phyloP scores from a whole-genome alignment of 2,113 vertebrate species.

The Atlantisia rogersi region DNA sequence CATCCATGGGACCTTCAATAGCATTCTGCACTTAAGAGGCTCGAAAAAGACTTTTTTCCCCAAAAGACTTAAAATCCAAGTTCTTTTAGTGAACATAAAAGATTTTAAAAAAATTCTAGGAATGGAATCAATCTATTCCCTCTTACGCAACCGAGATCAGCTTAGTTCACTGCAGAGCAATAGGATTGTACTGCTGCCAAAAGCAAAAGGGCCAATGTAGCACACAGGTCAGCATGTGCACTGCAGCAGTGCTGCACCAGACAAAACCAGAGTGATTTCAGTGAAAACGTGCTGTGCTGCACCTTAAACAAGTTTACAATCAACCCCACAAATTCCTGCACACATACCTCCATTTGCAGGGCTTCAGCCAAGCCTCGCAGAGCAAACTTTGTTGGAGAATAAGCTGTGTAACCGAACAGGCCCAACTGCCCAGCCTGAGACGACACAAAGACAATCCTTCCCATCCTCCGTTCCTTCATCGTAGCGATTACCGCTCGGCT shows the following conservation, averaged over 20 bases:
- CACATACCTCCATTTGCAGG: conserved; percentile 95
- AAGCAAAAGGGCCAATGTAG: background rate
- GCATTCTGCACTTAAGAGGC: background rate
- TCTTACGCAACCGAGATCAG: background rate
- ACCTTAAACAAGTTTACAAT: background rate
- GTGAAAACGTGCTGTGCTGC: background rate
- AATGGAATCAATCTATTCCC: background rate
- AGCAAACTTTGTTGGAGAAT: conserved; percentile 95
- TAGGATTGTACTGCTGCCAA: background rate
- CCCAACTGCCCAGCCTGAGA: conserved; percentile 96
- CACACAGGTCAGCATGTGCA: background rate
- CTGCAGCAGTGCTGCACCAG: background rate
- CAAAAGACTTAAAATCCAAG: background rate
- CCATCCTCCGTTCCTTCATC: conserved; percentile 97
- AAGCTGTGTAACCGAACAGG: conserved; percentile 92
- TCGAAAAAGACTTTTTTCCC: background rate
- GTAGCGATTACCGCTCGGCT: conserved; percentile 91
- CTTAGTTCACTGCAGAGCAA: background rate
- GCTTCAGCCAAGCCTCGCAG: conserved; percentile 93
- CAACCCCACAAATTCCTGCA: background rate
- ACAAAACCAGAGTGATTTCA: background rate
- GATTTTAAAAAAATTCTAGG: background rate
- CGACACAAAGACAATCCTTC: conserved; percentile 93
- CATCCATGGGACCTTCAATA: background rate
- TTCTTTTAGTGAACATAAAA: background rate